Evolutionary conservation across 2,888 invertebrate genomes (phyloP), one percentile per base, ranked within the genome.

Genomic region (Sthenelais limicola): DNA sequence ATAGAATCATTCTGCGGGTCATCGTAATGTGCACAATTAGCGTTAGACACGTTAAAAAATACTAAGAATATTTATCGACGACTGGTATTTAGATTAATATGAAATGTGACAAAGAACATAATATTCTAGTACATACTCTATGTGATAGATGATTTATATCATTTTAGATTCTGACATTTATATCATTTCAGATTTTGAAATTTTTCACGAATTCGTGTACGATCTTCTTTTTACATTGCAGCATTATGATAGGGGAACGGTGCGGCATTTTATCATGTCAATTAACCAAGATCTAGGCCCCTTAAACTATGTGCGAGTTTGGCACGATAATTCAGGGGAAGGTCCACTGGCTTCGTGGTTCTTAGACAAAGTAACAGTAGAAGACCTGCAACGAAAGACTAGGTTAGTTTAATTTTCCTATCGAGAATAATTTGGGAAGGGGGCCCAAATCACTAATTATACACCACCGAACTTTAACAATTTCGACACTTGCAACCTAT

Each of bases 191-290:
- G n/a, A n/a, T n/a, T n/a, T n/a, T n/a, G n/a, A n/a, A n/a, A n/a
- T n/a, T n/a, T n/a, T n/a, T n/a, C 47, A 15, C n/a, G 47, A 43
- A 15, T 43, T 43, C n/a, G n/a, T n/a, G 47, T 43, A 15, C n/a
- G n/a, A n/a, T 51, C 52, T n/a, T 15, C 9, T 51, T 51, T 7
- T 21, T 21, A 15, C 9, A 7, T 68, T 67, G 1, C 62, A 82
- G 82, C 77, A 76, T 7, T 80, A 81, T 70, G 74, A 77, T 21
- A 72, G 77, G 1, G 80, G 80, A 2, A 79, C 80, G 74, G 78
- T 82, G 0, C 79, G 79, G n/a, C 80, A 78, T 32, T 83, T 80
- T 72, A 73, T 83, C 18, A 76, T 83, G 79, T 78, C 81, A 21
- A 78, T 81, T 1, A 73, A 78, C 3, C 67, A 72, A 15, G 24